Base-by-base conservation (phyloP, 2,113 vertebrate species). In the Oreochromis niloticus region DNA sequence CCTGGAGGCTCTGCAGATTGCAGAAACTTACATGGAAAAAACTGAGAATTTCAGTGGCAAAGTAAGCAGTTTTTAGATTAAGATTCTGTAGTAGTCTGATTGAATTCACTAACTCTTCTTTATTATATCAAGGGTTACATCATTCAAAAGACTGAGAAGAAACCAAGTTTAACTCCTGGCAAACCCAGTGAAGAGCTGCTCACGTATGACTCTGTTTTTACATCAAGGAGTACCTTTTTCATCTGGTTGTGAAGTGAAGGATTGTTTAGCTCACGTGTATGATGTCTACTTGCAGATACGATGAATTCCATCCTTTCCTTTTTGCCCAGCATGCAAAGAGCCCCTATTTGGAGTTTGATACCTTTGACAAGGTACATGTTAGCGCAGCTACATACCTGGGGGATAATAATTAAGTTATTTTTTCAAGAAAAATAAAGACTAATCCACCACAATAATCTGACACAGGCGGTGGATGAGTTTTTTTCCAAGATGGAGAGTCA, bases 401-500 rank as follows among this genome's bases (percentile, higher is more conserved):
- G 24, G 16, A 68, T 6, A 17, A 81, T n/a, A 14, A 61, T n/a
- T 4, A 34, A 61, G 27, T 30, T 43, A 10, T 39, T 27, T 81
- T 81, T 50, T 7, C 14, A 46, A 19, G 14, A 55, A 14, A 39
- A 9, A 36, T 48, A 6, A 30, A 17, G 54, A 10, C 52, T 9
- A 52, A 84, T 80, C 11, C 12, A n/a, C 22, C 57, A 9, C 57
- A 50, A 19, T 85, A 22, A 22, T 71, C 32, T 82, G 80, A 78
- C 50, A 54, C 93, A 99, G 99, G 98, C 98, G 0, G 97, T 98
- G 73, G 99, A 99, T 34, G 99, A 99, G 96, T 99, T 99, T 96
- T 99, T 97, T 90, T 99, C 99, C 78, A 99, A 99, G 96, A 97
- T 98, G 93, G 99, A 99, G 96, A 97, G 98, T 43, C 98, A 99